phyloP scores from a whole-genome alignment of 2,888 invertebrate genomes.

The Ischnus inquisitorius region DNA sequence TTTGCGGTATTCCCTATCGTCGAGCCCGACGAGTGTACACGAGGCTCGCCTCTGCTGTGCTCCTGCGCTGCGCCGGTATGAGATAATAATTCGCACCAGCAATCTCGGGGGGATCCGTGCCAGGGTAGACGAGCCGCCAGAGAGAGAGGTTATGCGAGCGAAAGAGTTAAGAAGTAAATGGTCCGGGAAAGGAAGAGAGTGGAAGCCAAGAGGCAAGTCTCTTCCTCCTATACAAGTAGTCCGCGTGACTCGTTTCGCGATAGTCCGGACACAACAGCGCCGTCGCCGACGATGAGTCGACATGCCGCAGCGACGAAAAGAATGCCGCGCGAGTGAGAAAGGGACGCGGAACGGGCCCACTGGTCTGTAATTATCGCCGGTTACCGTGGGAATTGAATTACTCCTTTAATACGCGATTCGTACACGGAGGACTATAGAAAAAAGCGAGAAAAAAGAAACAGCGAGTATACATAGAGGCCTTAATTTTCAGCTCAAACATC shows the following conservation, averaged over 20 bases:
- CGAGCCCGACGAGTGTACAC: not conserved
- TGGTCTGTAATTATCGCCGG: constrained; percentile 80
- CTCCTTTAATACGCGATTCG: constrained; percentile 76
- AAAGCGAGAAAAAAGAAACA: not conserved
- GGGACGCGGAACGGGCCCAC: constrained; percentile 61
- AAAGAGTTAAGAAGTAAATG: constrained; percentile 61
- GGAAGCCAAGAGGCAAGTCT: constrained; percentile 49
- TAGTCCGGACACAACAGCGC: constrained; percentile 49
- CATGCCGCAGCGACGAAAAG: constrained; percentile 53
- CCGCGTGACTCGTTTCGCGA: constrained; percentile 61
- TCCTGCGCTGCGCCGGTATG: constrained; percentile 54
- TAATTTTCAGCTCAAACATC: not conserved
- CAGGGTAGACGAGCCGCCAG: constrained; percentile 43
- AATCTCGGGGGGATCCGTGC: constrained; percentile 66
- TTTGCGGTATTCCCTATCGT: constrained; percentile 49
- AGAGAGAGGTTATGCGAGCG: constrained; percentile 60
- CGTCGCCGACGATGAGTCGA: constrained; percentile 63
- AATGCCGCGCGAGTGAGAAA: constrained; percentile 49
- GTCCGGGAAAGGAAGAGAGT: constrained; percentile 69
- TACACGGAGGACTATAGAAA: constrained; percentile 11
- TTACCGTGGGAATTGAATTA: constrained; percentile 84
- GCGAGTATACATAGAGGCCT: constrained; percentile 2
- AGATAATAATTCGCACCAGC: constrained; percentile 70
- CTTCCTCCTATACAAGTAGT: constrained; percentile 31
- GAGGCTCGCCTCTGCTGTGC: not conserved